Evolutionary conservation across 2,888 invertebrate genomes (phyloP).

Genomic region (Leucoma salicis): DNA sequence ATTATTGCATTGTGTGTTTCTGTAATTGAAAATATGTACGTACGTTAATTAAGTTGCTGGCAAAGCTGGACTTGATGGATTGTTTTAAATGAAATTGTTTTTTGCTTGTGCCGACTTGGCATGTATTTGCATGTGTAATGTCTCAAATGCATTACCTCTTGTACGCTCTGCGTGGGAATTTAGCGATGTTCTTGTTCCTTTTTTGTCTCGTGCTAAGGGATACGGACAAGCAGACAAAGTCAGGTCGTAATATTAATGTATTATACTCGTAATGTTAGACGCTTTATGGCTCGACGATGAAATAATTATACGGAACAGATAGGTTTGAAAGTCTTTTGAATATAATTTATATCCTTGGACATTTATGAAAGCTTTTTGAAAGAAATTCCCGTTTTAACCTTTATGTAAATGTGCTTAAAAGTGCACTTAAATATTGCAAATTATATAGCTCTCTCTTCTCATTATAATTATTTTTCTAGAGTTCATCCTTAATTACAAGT

Average conservation of each 20-base stretch:
- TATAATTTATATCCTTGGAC: too few species aligned
- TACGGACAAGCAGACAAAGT: conserved; percentile 35
- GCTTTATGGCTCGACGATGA: conserved; percentile 10
- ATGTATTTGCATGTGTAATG: conserved; percentile 72
- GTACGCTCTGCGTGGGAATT: conserved; percentile 60
- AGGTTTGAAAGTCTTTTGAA: too few species aligned
- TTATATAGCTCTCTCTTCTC: too few species aligned
- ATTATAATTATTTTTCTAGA: too few species aligned
- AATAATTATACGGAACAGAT: neutral
- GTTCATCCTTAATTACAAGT: too few species aligned
- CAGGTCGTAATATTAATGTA: conserved; percentile 33
- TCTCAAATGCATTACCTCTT: conserved; percentile 62
- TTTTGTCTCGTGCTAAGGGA: conserved; percentile 65
- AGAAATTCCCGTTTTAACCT: too few species aligned
- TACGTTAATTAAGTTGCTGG: conserved; percentile 68
- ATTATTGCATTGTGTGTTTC: conserved; percentile 63
- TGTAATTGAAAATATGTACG: conserved; percentile 67
- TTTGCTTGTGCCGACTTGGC: conserved; percentile 56
- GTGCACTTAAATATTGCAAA: too few species aligned
- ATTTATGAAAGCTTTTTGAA: too few species aligned
- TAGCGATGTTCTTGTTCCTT: conserved; percentile 35
- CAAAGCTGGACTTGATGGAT: conserved; percentile 67
- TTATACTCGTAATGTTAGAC: conserved; percentile 24
- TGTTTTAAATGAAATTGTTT: conserved; percentile 61
- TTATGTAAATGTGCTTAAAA: too few species aligned